Percentiles rank a stretch among this genome's conserved stretches.
Evolutionary conservation across 2,797 vertebrate species (phyloP).

Genomic region (Sylvia borin): DNA sequence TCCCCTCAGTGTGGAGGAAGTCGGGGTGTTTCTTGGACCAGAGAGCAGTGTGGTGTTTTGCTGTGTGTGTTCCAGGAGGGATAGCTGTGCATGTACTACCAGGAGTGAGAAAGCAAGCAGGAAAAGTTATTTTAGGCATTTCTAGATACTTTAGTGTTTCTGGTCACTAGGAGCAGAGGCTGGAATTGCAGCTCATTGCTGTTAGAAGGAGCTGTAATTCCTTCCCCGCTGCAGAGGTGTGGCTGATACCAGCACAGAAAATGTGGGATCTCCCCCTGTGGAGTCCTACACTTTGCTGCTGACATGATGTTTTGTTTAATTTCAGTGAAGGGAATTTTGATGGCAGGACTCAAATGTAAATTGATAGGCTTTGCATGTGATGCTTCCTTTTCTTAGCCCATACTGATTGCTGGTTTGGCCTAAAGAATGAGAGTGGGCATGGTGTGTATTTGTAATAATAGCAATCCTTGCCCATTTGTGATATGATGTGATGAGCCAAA

Average conservation of each 20-base stretch:
- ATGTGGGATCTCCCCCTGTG: background rate
- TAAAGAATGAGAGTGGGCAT: background rate
- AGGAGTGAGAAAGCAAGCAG: background rate
- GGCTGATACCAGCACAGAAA: background rate
- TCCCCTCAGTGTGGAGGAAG: background rate
- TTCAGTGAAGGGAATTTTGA: background rate
- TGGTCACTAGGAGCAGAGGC: background rate
- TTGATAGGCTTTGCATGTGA: background rate
- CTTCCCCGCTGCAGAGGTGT: background rate
- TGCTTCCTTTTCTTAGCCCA: background rate
- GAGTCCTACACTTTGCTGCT: background rate
- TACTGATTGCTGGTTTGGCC: background rate
- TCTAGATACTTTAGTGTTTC: background rate
- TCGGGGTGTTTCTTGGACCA: fast-evolving
- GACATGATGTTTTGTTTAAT: background rate
- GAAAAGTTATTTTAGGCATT: background rate
- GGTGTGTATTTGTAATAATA: background rate
- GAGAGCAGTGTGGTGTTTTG: background rate
- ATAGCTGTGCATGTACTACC: background rate
- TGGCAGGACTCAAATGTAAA: background rate
- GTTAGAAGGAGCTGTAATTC: background rate
- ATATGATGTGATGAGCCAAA: background rate
- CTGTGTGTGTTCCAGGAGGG: fast-evolving
- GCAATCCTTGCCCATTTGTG: background rate
- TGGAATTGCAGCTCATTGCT: background rate